A percentile compares a stretch with the other conserved stretches of the same genome.
These are phyloP conservation scores for Cyanoderma ruficeps DNA, from an alignment of 2,113 vertebrate genomes.

Conservation along the genomic window DNA sequence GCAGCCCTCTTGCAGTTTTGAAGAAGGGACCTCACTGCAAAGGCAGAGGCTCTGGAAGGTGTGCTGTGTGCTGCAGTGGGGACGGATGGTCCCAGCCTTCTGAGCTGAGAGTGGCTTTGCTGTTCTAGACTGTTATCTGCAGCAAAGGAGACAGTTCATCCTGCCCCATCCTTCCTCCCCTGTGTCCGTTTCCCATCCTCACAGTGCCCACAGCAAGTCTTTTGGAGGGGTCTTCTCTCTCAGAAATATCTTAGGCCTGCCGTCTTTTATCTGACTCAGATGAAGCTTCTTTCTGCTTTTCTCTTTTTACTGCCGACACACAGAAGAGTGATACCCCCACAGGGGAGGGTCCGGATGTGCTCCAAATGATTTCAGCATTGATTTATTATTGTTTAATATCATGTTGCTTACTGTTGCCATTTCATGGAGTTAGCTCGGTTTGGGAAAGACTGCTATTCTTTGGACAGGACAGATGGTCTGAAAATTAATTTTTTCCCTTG, in stretches of 20 bases:
- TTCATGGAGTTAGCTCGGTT: background rate
- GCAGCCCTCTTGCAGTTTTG: background rate
- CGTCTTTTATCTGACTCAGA: background rate
- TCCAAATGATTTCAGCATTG: conserved; percentile 44
- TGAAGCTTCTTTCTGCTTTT: conserved; percentile 7
- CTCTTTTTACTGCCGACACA: background rate
- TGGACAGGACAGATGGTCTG: background rate
- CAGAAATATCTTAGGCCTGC: background rate
- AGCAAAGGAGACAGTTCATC: background rate
- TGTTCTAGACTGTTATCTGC: background rate
- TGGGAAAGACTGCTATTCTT: conserved; percentile 7
- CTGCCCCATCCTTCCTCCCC: background rate
- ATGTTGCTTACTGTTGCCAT: conserved; percentile 1
- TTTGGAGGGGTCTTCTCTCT: background rate
- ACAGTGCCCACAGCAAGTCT: background rate
- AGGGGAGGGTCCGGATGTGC: background rate
- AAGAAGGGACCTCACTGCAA: background rate
- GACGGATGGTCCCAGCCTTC: background rate
- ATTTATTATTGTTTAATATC: conserved; percentile 55
- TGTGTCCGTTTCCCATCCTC: background rate
- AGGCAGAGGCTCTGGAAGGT: background rate
- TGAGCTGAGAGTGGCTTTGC: rapidly evolving
- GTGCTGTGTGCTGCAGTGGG: background rate
- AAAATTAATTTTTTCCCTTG: conserved; percentile 26
- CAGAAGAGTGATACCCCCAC: background rate